phyloP scores from a whole-genome alignment of 2,888 invertebrate genomes.

The Drosophila barbarae region DNA sequence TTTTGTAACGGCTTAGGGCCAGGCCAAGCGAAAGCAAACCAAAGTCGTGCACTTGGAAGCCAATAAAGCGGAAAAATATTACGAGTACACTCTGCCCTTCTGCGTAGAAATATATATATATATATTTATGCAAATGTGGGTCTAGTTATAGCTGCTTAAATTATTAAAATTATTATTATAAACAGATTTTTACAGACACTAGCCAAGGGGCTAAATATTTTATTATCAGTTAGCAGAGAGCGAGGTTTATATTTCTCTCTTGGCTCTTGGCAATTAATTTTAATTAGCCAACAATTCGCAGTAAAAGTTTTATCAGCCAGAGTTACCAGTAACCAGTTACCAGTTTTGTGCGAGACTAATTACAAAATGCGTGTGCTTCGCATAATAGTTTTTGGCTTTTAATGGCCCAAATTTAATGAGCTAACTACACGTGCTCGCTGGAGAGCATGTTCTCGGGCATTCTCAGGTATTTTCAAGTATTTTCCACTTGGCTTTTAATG shows the following conservation, averaged over 20 bases:
- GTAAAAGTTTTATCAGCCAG: slow-evolving; percentile 35
- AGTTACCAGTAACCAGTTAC: background rate
- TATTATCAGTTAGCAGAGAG: background rate
- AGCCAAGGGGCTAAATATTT: slow-evolving; percentile 15
- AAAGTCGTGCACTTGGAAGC: slow-evolving; percentile 43
- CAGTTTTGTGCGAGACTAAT: slow-evolving; percentile 25
- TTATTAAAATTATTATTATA: slow-evolving; percentile 24
- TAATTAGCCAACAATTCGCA: slow-evolving; percentile 36
- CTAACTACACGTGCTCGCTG: slow-evolving; percentile 2
- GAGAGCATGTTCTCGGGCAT: background rate
- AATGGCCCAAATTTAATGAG: slow-evolving; percentile 11
- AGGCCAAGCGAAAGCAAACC: slow-evolving; percentile 32
- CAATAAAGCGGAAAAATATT: slow-evolving; percentile 49
- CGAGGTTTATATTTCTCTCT: background rate
- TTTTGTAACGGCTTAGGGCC: slow-evolving; percentile 29
- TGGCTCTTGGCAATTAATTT: slow-evolving; percentile 24
- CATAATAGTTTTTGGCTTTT: slow-evolving; percentile 23
- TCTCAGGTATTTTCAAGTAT: slow-evolving; percentile 6
- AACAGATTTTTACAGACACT: slow-evolving; percentile 2
- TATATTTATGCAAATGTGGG: slow-evolving; percentile 38
- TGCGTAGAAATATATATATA: slow-evolving; percentile 9
- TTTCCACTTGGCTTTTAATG: slow-evolving; percentile 18
- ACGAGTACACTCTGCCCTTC: slow-evolving; percentile 4
- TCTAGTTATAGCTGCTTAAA: slow-evolving; percentile 3
- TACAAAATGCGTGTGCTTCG: slow-evolving; percentile 20